Conservation (phyloP, 2,113 vertebrate genomes). For the Pelecanus crispus region DNA sequence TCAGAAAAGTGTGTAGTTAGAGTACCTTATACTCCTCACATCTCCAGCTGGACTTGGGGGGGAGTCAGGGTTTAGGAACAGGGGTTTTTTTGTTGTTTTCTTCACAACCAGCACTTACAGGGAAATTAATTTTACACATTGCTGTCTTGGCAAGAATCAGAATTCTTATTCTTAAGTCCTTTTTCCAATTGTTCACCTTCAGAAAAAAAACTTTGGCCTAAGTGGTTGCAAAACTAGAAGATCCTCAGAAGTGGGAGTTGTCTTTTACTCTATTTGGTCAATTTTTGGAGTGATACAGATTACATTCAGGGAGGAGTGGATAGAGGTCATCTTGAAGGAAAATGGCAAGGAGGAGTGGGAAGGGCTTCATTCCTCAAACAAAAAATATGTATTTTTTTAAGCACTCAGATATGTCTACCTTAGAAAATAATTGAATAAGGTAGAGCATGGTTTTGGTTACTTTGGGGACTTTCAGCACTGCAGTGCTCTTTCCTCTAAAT, state of each 20-base stretch:
- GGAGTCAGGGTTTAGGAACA: neutral
- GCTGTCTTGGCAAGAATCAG: neutral
- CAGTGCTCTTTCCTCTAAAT: neutral
- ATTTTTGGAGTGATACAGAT: neutral
- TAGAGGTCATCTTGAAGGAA: neutral
- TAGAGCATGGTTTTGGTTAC: rapidly evolving
- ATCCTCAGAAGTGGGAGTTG: neutral
- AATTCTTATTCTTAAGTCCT: neutral
- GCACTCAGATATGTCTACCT: neutral
- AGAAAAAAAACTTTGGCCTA: neutral
- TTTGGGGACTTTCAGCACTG: neutral
- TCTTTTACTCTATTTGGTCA: neutral
- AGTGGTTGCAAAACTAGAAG: neutral
- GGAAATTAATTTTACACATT: neutral
- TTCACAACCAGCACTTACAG: neutral
- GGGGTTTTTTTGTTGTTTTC: neutral
- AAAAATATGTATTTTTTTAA: neutral
- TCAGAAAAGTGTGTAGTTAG: neutral
- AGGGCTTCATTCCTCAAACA: neutral
- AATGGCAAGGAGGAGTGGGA: neutral
- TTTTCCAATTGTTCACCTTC: neutral
- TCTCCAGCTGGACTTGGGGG: neutral
- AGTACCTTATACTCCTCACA: neutral
- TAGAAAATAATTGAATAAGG: neutral
- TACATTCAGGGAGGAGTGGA: neutral